These are phyloP conservation scores for Tenrec ecaudatus DNA, from an alignment of 2,113 vertebrate species.

Conservation along the genomic window DNA sequence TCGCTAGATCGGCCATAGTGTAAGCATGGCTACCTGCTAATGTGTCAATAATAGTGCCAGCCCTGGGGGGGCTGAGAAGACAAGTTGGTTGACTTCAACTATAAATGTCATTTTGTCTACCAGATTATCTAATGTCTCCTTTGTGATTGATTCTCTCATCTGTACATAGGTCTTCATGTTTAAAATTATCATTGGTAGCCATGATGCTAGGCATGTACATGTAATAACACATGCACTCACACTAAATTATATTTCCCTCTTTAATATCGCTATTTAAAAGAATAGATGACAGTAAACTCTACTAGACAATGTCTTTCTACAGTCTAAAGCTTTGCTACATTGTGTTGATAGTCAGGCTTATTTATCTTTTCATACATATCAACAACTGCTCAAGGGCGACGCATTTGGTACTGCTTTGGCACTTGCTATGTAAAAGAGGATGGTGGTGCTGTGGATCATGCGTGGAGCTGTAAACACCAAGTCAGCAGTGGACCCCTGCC, in stretches of 20 bases:
- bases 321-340: neutral
- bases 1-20: neutral
- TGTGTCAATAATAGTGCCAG: neutral
- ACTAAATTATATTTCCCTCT: neutral
- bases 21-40: neutral
- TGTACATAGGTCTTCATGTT: neutral
- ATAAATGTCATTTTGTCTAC: neutral
- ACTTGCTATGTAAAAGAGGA: neutral
- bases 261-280: neutral
- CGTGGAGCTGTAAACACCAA: too few species aligned
- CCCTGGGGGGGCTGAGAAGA: neutral
- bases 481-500: too few species aligned
- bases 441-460: too few species aligned
- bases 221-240: neutral
- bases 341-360: neutral
- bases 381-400: neutral
- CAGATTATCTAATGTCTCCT: neutral
- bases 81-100: neutral
- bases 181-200: neutral
- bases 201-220: neutral
- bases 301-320: neutral
- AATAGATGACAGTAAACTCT: neutral
- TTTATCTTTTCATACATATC: neutral
- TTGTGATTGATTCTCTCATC: neutral
- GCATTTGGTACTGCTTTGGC: slow-evolving; percentile 36